Evolutionary conservation across 2,797 vertebrate species (phyloP).

Genomic region (Syncerus caffer): DNA sequence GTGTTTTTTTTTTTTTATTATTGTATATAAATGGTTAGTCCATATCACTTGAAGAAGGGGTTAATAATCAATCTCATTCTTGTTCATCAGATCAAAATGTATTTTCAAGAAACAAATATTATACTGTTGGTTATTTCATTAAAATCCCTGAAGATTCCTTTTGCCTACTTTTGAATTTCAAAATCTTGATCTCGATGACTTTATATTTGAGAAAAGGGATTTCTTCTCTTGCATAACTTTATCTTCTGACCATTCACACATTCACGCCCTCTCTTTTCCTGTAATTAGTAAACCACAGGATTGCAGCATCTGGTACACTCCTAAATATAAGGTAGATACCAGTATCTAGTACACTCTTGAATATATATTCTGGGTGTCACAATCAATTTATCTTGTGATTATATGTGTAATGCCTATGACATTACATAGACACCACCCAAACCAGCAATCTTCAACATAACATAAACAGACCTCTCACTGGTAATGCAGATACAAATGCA

Average conservation of each 20-base stretch:
- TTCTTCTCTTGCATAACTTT: neutral
- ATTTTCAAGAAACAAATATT: conserved; percentile 30
- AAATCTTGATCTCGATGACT: neutral
- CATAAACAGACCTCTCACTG: neutral
- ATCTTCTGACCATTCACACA: neutral
- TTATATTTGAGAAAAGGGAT: neutral
- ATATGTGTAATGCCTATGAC: neutral
- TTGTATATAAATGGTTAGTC: neutral
- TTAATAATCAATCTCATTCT: neutral
- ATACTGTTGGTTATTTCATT: neutral
- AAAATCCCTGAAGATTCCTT: neutral
- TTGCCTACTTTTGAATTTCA: neutral
- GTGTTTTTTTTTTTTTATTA: neutral
- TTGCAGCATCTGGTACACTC: neutral
- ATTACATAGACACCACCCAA: conserved; percentile 5
- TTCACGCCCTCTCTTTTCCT: neutral
- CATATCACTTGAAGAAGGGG: neutral
- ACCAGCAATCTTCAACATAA: neutral
- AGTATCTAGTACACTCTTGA: neutral
- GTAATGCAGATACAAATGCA: neutral
- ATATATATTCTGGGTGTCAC: neutral
- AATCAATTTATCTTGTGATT: neutral
- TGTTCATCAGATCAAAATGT: neutral
- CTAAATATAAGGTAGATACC: neutral
- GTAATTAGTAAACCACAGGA: neutral